Conservation (phyloP, 2,113 vertebrate genomes). For the Oplegnathus fasciatus region DNA sequence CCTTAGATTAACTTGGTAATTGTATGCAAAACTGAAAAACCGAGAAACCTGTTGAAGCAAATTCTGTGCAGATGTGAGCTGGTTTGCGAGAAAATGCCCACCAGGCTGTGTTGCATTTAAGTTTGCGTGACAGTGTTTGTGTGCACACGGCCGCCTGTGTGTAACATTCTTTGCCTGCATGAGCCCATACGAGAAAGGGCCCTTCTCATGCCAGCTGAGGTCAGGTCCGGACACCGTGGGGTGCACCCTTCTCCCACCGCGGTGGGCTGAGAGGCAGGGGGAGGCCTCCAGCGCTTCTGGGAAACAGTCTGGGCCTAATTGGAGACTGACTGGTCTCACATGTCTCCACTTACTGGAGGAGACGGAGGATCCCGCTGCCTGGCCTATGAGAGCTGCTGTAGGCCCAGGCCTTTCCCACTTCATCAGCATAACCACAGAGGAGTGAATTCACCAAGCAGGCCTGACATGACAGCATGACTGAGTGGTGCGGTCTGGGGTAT, state of each 20-base stretch:
- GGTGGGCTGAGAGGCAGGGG: conserved; percentile 69
- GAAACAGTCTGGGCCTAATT: conserved; percentile 82
- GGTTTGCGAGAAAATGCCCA: conserved; percentile 15
- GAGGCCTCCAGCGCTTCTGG: conserved; percentile 74
- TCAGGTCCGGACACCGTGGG: conserved; percentile 70
- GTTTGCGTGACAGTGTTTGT: conserved; percentile 29
- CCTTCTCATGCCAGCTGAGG: conserved; percentile 64
- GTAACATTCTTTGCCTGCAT: conserved; percentile 52
- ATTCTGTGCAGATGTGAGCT: conserved; percentile 33
- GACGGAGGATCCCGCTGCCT: conserved; percentile 66
- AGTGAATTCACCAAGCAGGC: conserved; percentile 36
- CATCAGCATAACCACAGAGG: conserved; percentile 67
- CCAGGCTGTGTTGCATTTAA: conserved; percentile 5
- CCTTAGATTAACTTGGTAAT: not conserved
- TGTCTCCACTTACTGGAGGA: conserved; percentile 80
- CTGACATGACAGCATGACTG: conserved; percentile 40
- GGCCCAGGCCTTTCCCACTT: conserved; percentile 45
- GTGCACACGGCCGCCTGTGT: conserved; percentile 5
- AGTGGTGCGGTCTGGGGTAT: conserved; percentile 21
- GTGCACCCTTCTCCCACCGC: conserved; percentile 62
- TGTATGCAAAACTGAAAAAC: conserved; percentile 12
- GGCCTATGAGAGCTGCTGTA: conserved; percentile 55
- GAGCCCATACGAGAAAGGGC: conserved; percentile 25
- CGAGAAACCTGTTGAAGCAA: conserved; percentile 2
- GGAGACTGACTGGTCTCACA: conserved; percentile 78